These are phyloP conservation scores for Siniperca chuatsi DNA, from an alignment of 2,113 vertebrate species.

Conservation along the genomic window DNA sequence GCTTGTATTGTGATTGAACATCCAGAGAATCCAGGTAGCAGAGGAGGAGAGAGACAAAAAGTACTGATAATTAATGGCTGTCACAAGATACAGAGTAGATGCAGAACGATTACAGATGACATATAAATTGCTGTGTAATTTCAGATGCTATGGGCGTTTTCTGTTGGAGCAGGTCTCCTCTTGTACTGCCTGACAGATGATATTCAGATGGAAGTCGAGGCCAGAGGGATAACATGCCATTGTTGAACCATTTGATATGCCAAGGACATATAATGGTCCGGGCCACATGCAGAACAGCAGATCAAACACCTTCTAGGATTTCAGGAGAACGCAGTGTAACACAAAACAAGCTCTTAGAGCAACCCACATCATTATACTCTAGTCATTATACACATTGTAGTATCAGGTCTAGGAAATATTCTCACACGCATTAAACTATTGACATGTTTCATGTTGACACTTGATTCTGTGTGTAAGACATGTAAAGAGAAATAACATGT, in stretches of 20 bases:
- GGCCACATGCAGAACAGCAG: constrained; percentile 62
- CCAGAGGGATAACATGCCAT: constrained; percentile 67
- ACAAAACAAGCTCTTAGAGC: constrained; percentile 58
- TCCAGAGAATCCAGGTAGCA: constrained; percentile 69
- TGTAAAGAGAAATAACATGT: constrained; percentile 7
- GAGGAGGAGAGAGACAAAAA: constrained; percentile 63
- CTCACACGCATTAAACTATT: not conserved
- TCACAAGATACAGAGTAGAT: constrained; percentile 72
- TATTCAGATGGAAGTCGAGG: constrained; percentile 76
- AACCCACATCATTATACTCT: constrained; percentile 14
- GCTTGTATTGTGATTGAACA: constrained; percentile 50
- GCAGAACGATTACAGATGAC: constrained; percentile 82
- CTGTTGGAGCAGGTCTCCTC: constrained; percentile 80
- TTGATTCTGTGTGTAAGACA: not conserved
- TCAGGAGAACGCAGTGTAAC: constrained; percentile 56
- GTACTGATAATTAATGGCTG: constrained; percentile 83
- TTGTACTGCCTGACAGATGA: constrained; percentile 78
- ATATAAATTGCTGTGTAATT: constrained; percentile 88
- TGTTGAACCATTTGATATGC: constrained; percentile 72
- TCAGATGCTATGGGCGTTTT: constrained; percentile 76
- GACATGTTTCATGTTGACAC: not conserved
- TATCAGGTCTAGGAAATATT: not conserved
- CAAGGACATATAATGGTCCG: constrained; percentile 64
- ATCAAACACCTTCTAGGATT: constrained; percentile 74
- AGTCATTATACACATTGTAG: not conserved